Evolutionary conservation across 2,797 vertebrate species (phyloP), one percentile per base, ranked within the genome.

Genomic region (Arrhamphus sclerolepis): DNA sequence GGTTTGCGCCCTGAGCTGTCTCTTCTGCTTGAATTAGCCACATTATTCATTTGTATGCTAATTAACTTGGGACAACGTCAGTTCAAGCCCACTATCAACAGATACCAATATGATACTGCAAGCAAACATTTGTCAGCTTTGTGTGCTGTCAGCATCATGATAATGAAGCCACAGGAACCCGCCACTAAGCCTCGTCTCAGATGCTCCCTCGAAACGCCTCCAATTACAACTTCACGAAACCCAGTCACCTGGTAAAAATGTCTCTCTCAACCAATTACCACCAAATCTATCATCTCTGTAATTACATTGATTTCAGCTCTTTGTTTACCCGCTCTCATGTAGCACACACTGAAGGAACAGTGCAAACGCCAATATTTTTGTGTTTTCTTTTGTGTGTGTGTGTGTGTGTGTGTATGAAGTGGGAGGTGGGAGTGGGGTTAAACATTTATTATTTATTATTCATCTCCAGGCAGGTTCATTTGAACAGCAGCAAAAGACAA

Each of bases 81-180:
- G 82, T 73, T 85, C 83, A 81, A 68, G 50, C 64, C 40, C 66
- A 57, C 62, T 63, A 86, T 86, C 81, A 88, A 84, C 83, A 86
- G 63, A 78, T 75, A 67, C 80, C 80, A 82, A 85, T 84, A 80
- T 84, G 84, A 82, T 88, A 77, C 79, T 83, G 81, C 61, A 46
- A 82, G 81, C 86, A 89, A 90, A 91, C 88, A 91, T 91, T 87
- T 86, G 87, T 90, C 87, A 84, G 77, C 80, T 86, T 61, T 63
- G 80, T 66, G 78, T 83, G 83, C 82, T 87, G 82, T 90, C 84
- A 85, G 82, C 81, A 28, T 48, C 24, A 1, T 42, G 75, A 84
- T 87, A 87, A 90, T 77, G 83, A 85, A 82, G 79, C 73, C 62
- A 62, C 62, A 74, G 75, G 78, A 86, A 71, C 71, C 70, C 51